A percentile compares a stretch with the other conserved stretches of the same genome.
phyloP scores from a whole-genome alignment of 2,888 invertebrate genomes.

The Hypsopygia costalis region DNA sequence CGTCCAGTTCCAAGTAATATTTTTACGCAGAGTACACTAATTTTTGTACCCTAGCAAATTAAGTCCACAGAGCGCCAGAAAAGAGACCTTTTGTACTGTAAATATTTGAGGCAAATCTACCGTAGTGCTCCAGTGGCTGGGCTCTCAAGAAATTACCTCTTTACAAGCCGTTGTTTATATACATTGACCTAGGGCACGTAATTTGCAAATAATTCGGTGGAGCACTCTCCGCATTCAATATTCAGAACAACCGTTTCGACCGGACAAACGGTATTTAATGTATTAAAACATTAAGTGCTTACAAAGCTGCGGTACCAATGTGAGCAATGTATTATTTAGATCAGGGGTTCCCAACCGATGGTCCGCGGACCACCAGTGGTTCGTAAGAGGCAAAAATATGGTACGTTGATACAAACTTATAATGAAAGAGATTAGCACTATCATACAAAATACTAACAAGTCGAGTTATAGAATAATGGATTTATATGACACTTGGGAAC shows the following conservation, averaged over 20 bases:
- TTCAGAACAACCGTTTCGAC: conserved; percentile 9
- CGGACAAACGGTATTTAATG: conserved; percentile 9
- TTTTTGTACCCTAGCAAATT: conserved; percentile 8
- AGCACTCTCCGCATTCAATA: conserved; percentile 9
- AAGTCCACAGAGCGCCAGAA: conserved; percentile 7
- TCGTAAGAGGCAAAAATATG: too few species aligned
- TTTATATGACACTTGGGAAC: too few species aligned
- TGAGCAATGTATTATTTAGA: too few species aligned
- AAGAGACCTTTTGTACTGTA: conserved; percentile 6
- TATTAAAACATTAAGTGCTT: conserved; percentile 14
- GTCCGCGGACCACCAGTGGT: too few species aligned
- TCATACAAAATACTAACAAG: too few species aligned
- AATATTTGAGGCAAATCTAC: conserved; percentile 16
- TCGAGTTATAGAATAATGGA: too few species aligned
- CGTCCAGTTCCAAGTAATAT: not conserved
- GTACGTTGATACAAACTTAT: too few species aligned
- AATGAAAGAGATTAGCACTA: too few species aligned
- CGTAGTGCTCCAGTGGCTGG: not conserved
- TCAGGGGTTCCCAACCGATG: too few species aligned
- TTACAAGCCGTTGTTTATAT: not conserved
- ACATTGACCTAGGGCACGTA: conserved; percentile 5
- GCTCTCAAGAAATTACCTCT: not conserved
- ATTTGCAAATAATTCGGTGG: conserved; percentile 8
- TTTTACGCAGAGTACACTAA: conserved; percentile 3
- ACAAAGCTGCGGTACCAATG: not conserved